Evolutionary conservation across 2,888 invertebrate genomes (phyloP), one percentile per base, ranked within the genome.

Genomic region (Pemphredon lugubris): DNA sequence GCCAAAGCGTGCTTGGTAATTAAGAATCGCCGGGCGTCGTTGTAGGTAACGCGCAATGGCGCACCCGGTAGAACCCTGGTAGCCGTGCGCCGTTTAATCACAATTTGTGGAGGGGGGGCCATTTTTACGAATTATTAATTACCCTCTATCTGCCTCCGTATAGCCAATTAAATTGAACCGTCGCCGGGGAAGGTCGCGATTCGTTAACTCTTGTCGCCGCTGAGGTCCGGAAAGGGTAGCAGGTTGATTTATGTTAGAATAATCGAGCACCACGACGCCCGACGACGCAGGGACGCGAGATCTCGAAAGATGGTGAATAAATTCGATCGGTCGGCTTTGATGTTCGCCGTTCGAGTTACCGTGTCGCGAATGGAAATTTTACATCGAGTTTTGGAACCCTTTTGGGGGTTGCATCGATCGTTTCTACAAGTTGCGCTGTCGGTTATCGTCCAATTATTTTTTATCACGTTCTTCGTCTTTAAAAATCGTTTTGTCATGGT

Each of bases 71-170:
- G 16, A 4, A 20, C 34, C n/a, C 26, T 11, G 9, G 11, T n/a
- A 30, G 47, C 44, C 20, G 34, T 26, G 50, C 18, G 6, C 37
- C 53, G 65, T 72, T 77, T 79, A 75, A 82, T 77, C 79, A 71
- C 73, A 75, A 80, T 78, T 77, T 81, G 64, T 67, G 60, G 16
- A 34, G 3, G 23, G 60, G 16, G 39, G 3, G 23, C 30, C 42
- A 73, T 74, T 84, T 79, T 82, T 71, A 23, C 67, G 58, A 72
- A 73, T 73, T 76, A 72, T 81, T 76, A 76, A 82, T 83, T 77
- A 77, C 44, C 16, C 40, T 26, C 34, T 69, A 65, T 70, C 59
- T 54, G 45, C 45, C 42, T 7, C 11, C 39, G 71, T 60, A 71
- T 75, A 75, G 69, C 75, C 82, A 81, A 84, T 84, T 82, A 77